phyloP scores from a whole-genome alignment of 2,113 vertebrate genomes.

The Ia io region DNA sequence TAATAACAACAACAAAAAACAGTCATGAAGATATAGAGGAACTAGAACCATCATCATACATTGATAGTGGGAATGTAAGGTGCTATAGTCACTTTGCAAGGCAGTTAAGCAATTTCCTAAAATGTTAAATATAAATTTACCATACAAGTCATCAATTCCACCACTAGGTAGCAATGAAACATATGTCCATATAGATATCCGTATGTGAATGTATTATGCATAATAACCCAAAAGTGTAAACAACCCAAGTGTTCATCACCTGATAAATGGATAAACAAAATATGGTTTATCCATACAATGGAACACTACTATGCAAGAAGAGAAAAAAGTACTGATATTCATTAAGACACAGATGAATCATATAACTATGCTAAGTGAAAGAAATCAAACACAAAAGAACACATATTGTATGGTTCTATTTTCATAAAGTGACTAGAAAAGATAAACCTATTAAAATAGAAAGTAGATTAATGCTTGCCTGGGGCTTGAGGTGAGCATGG shows the following conservation, averaged over 20 bases:
- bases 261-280: neutral
- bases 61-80: neutral
- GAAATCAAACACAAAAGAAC: neutral
- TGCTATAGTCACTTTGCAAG: neutral
- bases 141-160: neutral
- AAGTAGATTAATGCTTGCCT: neutral
- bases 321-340: neutral
- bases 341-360: neutral
- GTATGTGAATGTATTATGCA: neutral
- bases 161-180: neutral
- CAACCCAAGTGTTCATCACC: neutral
- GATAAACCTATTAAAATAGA: neutral
- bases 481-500: neutral
- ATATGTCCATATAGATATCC: neutral
- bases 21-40: neutral
- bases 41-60: neutral
- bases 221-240: neutral
- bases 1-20: no score
- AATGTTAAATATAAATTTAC: neutral
- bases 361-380: neutral
- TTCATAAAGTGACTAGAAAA: neutral
- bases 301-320: neutral
- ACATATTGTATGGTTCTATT: neutral
- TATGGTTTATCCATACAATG: neutral
- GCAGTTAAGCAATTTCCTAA: neutral